Percentiles rank a stretch among this genome's conserved stretches.
phyloP scores from a whole-genome alignment of 2,113 vertebrate species.

The Montifringilla adamsi region DNA sequence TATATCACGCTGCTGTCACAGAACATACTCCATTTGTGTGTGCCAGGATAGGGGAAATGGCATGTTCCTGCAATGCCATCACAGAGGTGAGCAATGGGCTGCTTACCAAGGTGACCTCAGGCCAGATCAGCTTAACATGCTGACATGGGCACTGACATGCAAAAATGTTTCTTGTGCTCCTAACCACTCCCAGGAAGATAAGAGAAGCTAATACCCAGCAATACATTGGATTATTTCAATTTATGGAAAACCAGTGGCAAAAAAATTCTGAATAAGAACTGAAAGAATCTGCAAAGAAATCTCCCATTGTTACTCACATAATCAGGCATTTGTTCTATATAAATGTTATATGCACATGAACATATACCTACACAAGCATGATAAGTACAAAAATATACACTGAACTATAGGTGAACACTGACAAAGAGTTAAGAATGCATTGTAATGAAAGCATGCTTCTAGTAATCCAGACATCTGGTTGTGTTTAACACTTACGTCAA shows the following conservation, averaged over 20 bases:
- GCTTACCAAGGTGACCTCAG: neutral
- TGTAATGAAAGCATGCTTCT: neutral
- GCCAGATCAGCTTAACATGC: neutral
- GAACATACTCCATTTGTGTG: neutral
- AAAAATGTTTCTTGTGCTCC: neutral
- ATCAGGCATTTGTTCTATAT: neutral
- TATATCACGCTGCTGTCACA: fast-evolving
- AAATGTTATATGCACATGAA: neutral
- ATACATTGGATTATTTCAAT: neutral
- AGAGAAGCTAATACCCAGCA: neutral
- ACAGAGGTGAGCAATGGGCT: neutral
- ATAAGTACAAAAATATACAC: neutral
- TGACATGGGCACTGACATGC: fast-evolving
- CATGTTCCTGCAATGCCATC: neutral
- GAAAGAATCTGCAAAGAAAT: neutral
- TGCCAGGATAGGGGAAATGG: neutral
- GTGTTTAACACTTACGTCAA: neutral
- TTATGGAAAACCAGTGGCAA: neutral
- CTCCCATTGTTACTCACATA: neutral
- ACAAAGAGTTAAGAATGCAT: neutral
- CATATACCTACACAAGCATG: neutral
- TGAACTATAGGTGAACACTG: neutral
- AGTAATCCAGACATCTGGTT: neutral
- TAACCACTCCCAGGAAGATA: neutral
- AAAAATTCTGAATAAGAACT: neutral